Percentiles rank a stretch among this genome's conserved stretches.
phyloP scores from a whole-genome alignment of 64 coral and sea anemone genomes.

The Exaiptasia diaphana region DNA sequence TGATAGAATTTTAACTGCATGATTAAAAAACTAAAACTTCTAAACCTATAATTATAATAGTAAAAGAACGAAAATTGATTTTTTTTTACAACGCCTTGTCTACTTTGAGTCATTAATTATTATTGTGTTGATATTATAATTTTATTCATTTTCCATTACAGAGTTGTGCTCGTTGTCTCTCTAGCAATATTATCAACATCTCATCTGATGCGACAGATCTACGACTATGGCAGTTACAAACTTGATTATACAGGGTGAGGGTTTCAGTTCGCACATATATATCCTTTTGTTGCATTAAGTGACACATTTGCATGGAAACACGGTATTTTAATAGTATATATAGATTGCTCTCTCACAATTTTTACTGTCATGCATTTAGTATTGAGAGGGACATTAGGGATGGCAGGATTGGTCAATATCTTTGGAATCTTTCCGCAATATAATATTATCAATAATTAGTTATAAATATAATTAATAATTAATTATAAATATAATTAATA shows the following conservation, averaged over 20 bases:
- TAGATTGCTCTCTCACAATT: background rate
- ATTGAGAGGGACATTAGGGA: background rate
- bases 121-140: background rate
- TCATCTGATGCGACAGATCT: conserved; percentile 69
- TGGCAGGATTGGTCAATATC: background rate
- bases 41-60: background rate
- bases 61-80: background rate
- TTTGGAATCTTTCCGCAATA: background rate
- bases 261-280: background rate
- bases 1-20: background rate
- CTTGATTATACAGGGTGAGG: conserved; percentile 78
- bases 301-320: background rate
- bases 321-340: background rate
- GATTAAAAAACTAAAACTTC: background rate
- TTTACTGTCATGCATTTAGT: background rate
- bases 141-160: conserved; percentile 2
- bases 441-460: background rate
- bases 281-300: no score
- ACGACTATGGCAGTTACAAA: conserved; percentile 78
- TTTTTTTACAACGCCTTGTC: background rate
- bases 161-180: conserved; percentile 49
- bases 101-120: background rate
- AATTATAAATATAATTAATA: background rate
- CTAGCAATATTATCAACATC: conserved; percentile 28
- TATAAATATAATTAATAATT: background rate